Evolutionary conservation across 2,888 invertebrate species (phyloP), one percentile per base, ranked within the genome.

Genomic region (Patella caerulea): DNA sequence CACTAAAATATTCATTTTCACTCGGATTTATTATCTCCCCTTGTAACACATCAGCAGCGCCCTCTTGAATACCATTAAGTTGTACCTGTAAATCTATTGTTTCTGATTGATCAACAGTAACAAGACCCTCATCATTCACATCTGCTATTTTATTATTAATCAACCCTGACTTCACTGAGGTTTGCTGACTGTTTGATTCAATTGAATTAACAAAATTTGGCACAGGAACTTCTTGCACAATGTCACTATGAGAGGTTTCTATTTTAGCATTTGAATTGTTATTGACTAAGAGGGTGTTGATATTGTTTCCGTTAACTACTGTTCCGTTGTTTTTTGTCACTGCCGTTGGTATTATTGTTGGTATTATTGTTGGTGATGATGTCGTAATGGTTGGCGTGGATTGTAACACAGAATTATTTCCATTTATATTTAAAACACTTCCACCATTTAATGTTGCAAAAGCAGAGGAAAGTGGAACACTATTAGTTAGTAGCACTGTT

Each of bases 51-150:
- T 45, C 45, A 45, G 45, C 45, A 45, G 45, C 5, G 7, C 45
- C 45, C 45, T 45, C 9, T 45, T 45, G 45, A 45, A 45, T 45
- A 45, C 45, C 45, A 45, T 45, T 45, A 45, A 45, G 45, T 45
- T 7, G 45, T 45, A 15, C 72, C 19, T 72, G 72, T n/a, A 54
- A 65, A 19, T 73, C 73, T 59, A 69, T 54, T 12, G 72, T 52
- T 19, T 56, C 56, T 56, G 69, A 52, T 19, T 72, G 65, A 59
- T 76, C 72, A n/a, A 72, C 65, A 52, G 76, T 55, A 11, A 76
- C 76, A 76, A 76, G 72, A 76, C 72, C 69, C 29, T 76, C 76
- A 59, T 65, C 52, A 45, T 55, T 72, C 59, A 72, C 72, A 24
- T 76, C 59, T 53, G 45, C 54, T n/a, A 34, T 45, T n/a, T 76